Conservation (phyloP, 1,140 invertebrate species). For the Antheraea mylitta region DNA sequence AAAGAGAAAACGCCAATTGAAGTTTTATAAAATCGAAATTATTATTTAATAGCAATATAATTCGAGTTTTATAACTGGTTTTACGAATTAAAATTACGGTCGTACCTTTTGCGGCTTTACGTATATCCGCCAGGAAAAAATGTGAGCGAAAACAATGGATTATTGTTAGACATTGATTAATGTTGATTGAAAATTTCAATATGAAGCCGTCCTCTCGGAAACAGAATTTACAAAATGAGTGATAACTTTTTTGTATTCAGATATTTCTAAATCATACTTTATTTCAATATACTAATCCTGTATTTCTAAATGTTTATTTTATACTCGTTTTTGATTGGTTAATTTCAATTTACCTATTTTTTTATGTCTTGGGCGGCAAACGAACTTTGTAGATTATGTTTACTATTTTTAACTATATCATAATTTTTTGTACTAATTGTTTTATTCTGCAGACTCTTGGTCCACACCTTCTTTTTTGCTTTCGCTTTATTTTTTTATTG, state of each 20-base stretch:
- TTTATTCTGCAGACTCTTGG: too few relatives aligned
- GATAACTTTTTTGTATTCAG: background rate
- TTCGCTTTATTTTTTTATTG: too few relatives aligned
- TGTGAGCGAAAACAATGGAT: constrained; percentile 20
- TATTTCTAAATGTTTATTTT: background rate
- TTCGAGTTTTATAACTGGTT: background rate
- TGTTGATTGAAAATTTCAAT: constrained; percentile 25
- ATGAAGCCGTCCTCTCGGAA: constrained; percentile 9
- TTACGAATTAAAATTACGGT: constrained; percentile 9
- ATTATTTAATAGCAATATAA: background rate
- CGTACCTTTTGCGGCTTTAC: constrained; percentile 10
- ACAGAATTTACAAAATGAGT: constrained; percentile 6
- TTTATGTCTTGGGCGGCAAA: too few relatives aligned
- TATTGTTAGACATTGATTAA: constrained; percentile 25
- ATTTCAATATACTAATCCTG: background rate
- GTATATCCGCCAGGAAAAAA: constrained; percentile 5
- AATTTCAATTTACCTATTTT: too few relatives aligned
- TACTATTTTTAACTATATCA: too few relatives aligned
- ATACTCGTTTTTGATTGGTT: background rate
- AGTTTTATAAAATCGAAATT: background rate
- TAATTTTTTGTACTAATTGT: too few relatives aligned
- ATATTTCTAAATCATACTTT: background rate
- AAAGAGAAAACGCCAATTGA: background rate
- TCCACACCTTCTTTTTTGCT: too few relatives aligned
- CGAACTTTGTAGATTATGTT: too few relatives aligned